A percentile compares a stretch with the other conserved stretches of the same genome.
These are phyloP conservation scores for Auanema freiburgensis DNA, from an alignment of 2,888 invertebrate genomes.

Conservation along the genomic window DNA sequence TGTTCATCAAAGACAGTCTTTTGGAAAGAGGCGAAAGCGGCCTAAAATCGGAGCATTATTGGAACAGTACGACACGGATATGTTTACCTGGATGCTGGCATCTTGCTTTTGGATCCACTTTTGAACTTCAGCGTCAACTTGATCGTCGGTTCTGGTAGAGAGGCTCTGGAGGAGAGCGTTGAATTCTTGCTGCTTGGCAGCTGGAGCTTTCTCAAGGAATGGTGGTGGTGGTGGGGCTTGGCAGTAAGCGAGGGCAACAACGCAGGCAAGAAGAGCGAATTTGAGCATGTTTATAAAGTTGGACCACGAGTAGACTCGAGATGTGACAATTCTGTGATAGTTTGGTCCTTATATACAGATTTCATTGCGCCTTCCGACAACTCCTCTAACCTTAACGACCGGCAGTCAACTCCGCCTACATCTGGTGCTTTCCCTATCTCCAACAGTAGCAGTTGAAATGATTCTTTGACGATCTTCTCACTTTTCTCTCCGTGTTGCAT, in stretches of 20 bases:
- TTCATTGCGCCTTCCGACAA: no score
- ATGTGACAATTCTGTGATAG: no score
- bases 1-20: constrained; percentile 17
- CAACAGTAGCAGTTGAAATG: no score
- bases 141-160: constrained; percentile 46
- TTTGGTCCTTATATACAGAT: no score
- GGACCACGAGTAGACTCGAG: no score
- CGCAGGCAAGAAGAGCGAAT: constrained; percentile 37
- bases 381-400: no score
- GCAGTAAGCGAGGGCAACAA: constrained; percentile 22
- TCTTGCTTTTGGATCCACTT: constrained; percentile 38
- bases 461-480: no score
- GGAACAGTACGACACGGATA: not conserved
- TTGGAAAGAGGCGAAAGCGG: constrained; percentile 54
- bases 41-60: constrained; percentile 28
- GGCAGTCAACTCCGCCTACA: no score
- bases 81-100: constrained; percentile 15
- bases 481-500: no score
- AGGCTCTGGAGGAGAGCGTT: constrained; percentile 37
- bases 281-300: constrained; percentile 16
- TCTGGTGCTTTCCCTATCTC: no score
- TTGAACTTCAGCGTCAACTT: constrained; percentile 52
- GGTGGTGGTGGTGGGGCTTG: constrained; percentile 16
- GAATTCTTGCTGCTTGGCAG: constrained; percentile 40
- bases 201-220: constrained; percentile 22